Evolutionary conservation across 35 echinoderm and acorn worm species (phyloP).

Genomic region (Patiria miniata): DNA sequence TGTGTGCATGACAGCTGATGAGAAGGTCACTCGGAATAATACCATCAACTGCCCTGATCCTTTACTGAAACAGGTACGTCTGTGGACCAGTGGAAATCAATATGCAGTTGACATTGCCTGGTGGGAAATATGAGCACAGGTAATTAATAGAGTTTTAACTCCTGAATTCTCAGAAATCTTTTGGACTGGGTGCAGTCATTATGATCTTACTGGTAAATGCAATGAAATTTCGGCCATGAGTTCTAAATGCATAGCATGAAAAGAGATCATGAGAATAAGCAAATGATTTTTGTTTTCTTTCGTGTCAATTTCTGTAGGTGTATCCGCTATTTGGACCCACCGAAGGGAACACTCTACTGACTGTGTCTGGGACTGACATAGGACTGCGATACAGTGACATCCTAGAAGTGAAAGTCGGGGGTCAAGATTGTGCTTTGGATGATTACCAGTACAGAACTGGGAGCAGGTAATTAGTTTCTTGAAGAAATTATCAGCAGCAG

Average conservation of each 20-base stretch:
- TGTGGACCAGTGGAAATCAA: neutral
- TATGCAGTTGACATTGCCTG: too few relatives aligned
- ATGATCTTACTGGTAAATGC: too few relatives aligned
- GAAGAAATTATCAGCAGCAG: neutral
- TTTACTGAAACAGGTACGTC: neutral
- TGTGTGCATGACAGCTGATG: neutral
- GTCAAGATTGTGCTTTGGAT: neutral
- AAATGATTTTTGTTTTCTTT: too few relatives aligned
- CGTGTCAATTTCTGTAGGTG: conserved; percentile 14
- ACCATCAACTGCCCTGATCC: neutral
- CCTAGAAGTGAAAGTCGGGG: conserved; percentile 12
- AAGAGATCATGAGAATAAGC: too few relatives aligned
- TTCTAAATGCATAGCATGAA: too few relatives aligned
- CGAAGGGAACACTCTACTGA: conserved; percentile 61
- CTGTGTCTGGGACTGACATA: conserved; percentile 52
- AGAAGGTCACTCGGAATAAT: neutral
- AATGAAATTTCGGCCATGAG: too few relatives aligned
- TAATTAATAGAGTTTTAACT: too few relatives aligned
- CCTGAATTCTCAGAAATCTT: too few relatives aligned
- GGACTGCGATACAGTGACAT: conserved; percentile 45
- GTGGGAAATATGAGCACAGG: too few relatives aligned
- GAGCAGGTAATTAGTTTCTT: conserved; percentile 22
- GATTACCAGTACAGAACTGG: conserved; percentile 27
- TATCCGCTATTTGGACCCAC: conserved; percentile 53
- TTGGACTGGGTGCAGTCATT: too few relatives aligned